Conservation (phyloP, 2,888 invertebrate genomes). For the Chrysomela aeneicollis region DNA sequence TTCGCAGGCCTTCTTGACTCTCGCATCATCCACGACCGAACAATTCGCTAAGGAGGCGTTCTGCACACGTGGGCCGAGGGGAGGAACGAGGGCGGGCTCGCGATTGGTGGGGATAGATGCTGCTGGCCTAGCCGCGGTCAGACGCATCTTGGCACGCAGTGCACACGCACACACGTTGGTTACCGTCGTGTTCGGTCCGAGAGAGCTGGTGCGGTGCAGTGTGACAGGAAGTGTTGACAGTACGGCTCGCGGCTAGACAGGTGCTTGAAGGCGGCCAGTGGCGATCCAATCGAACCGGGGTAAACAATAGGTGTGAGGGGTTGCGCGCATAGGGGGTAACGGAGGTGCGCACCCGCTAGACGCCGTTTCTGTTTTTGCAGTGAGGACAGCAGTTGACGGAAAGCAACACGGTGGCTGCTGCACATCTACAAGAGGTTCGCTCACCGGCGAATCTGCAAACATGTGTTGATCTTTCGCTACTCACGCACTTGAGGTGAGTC, state of each 20-base stretch:
- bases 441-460: slow-evolving; percentile 59
- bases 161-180: slow-evolving; percentile 55
- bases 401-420: slow-evolving; percentile 60
- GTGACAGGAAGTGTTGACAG: slow-evolving; percentile 44
- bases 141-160: slow-evolving; percentile 61
- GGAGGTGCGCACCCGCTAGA: slow-evolving; percentile 51
- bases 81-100: slow-evolving; percentile 55
- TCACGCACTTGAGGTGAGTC: slow-evolving; percentile 60
- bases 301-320: slow-evolving; percentile 58
- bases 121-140: slow-evolving; percentile 52
- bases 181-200: slow-evolving; percentile 47
- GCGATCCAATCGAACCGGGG: slow-evolving; percentile 46
- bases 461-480: slow-evolving; percentile 59
- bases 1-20: slow-evolving; percentile 58
- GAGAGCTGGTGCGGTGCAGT: slow-evolving; percentile 43
- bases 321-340: slow-evolving; percentile 49
- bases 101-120: slow-evolving; percentile 53
- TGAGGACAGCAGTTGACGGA: slow-evolving; percentile 56
- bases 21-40: slow-evolving; percentile 52
- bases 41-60: slow-evolving; percentile 60
- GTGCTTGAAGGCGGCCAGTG: slow-evolving; percentile 41
- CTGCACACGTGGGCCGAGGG: slow-evolving; percentile 58
- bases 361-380: slow-evolving; percentile 51
- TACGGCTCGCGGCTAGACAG: slow-evolving; percentile 45
- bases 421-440: slow-evolving; percentile 60